Conservation (phyloP, 2,888 invertebrate species). For the Troilus luridus region DNA sequence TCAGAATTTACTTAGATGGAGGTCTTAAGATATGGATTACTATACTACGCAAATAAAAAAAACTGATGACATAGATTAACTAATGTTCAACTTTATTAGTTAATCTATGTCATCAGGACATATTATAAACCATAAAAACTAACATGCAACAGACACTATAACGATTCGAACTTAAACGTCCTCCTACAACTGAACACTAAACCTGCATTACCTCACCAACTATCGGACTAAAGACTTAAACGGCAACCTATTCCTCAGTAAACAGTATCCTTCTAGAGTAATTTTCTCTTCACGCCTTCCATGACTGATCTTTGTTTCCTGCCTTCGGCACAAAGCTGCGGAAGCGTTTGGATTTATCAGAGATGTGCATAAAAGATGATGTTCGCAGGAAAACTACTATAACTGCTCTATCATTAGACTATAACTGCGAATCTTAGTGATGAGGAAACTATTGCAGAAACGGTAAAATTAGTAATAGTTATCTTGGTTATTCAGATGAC, state of each 20-base stretch:
- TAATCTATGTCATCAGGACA: too few relatives aligned
- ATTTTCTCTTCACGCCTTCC: slow-evolving; percentile 21
- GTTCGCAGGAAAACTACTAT: neutral
- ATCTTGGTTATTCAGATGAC: neutral
- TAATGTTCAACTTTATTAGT: too few relatives aligned
- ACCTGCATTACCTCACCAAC: neutral
- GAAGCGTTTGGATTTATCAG: neutral
- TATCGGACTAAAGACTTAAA: neutral
- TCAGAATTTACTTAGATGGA: too few relatives aligned
- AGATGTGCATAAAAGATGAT: slow-evolving; percentile 16
- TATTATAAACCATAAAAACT: neutral
- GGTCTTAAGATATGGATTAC: too few relatives aligned
- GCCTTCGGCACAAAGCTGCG: neutral
- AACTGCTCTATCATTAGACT: neutral
- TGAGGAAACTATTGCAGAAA: neutral
- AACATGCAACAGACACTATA: neutral
- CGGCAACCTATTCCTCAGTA: neutral
- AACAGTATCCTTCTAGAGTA: neutral
- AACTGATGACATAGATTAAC: too few relatives aligned
- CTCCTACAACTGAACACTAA: neutral
- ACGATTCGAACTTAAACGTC: neutral
- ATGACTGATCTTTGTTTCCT: neutral
- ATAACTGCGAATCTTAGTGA: neutral
- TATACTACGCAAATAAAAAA: too few relatives aligned
- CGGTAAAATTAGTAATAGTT: neutral